Evolutionary conservation across 1,140 invertebrate species (phyloP).

Genomic region (Rhagoletis pomonella): DNA sequence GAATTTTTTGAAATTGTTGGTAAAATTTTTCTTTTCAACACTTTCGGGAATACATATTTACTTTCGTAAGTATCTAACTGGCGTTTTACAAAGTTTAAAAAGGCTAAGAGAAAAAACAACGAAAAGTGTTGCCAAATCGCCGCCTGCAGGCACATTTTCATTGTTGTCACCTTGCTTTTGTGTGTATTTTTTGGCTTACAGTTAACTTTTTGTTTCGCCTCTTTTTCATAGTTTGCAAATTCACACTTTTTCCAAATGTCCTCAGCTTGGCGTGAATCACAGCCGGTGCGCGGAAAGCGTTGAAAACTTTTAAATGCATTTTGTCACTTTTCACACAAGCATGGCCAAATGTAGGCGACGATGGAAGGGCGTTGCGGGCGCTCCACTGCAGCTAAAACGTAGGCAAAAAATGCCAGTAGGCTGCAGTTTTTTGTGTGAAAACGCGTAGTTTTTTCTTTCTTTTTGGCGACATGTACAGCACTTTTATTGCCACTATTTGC

Average conservation of each 20-base stretch:
- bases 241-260: conserved; percentile 17
- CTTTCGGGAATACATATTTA: no score
- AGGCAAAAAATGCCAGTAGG: no score
- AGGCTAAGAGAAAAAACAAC: no score
- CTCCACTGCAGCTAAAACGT: no score
- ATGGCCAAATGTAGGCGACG: no score
- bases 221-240: background rate
- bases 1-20: no score
- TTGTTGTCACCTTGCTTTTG: background rate
- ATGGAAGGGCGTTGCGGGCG: background rate
- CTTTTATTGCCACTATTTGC: background rate
- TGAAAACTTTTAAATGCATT: background rate
- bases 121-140: no score
- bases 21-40: no score
- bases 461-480: background rate
- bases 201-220: background rate
- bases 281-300: background rate
- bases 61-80: no score
- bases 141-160: background rate
- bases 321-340: background rate
- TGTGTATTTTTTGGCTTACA: background rate
- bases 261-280: background rate
- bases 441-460: no score
- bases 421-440: no score
- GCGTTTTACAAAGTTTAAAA: no score